Percentiles rank a stretch among this genome's conserved stretches.
Conservation (phyloP, 2,888 invertebrate genomes). For the Eristalinus aeneus region DNA sequence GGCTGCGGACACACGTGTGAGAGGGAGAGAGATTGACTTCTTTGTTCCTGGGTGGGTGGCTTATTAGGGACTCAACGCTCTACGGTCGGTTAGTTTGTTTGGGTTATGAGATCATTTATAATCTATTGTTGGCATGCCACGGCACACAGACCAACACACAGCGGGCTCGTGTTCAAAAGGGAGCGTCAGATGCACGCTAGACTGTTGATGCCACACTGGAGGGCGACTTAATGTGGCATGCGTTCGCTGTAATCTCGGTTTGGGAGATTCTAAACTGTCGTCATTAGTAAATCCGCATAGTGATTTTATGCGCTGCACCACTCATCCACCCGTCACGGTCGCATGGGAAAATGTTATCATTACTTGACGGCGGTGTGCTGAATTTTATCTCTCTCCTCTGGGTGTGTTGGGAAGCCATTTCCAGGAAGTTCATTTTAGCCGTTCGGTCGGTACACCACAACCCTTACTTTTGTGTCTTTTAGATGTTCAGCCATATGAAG, state of each 20-base stretch:
- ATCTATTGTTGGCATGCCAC: conserved; percentile 68
- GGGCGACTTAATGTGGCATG: conserved; percentile 29
- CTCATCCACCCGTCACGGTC: no score
- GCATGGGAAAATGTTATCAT: no score
- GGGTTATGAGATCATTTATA: conserved; percentile 69
- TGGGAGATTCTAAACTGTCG: conserved; percentile 34
- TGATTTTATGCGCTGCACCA: background rate
- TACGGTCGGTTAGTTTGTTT: conserved; percentile 67
- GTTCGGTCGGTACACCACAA: no score
- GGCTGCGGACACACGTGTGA: background rate
- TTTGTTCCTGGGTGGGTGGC: conserved; percentile 66
- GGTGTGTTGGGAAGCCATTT: no score
- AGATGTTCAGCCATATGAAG: no score
- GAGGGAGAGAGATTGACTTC: conserved; percentile 13
- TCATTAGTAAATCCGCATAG: conserved; percentile 8
- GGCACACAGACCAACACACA: conserved; percentile 16
- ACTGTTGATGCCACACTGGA: conserved; percentile 4
- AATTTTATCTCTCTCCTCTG: no score
- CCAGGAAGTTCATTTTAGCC: no score
- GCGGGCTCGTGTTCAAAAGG: background rate
- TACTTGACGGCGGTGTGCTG: no score
- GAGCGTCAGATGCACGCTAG: conserved; percentile 62
- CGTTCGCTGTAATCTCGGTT: conserved; percentile 4
- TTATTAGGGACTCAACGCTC: conserved; percentile 67
- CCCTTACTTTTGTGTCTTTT: no score